A percentile compares a stretch with the other conserved stretches of the same genome.
phyloP scores from a whole-genome alignment of 2,113 vertebrate species.

The Zosterops borbonicus region DNA sequence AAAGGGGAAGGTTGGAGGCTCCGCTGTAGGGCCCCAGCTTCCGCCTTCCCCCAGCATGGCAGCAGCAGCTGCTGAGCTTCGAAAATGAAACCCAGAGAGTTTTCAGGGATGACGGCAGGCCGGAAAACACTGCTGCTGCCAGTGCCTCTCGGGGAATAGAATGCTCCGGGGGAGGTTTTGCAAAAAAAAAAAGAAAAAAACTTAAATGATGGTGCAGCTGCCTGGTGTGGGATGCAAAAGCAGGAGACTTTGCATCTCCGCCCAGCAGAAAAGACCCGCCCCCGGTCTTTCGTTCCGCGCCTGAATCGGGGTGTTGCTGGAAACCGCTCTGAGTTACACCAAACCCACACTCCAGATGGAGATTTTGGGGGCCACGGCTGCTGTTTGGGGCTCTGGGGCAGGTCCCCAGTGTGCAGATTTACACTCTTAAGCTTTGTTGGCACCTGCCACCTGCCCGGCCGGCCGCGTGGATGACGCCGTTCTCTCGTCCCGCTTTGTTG shows the following conservation, averaged over 20 bases:
- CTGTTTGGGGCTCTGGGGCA: fast-evolving
- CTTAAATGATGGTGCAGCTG: neutral
- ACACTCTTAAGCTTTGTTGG: fast-evolving
- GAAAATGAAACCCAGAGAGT: slow-evolving; percentile 23
- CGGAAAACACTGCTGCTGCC: neutral
- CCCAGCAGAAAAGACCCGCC: neutral
- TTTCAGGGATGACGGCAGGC: fast-evolving
- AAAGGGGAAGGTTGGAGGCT: neutral
- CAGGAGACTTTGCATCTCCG: neutral
- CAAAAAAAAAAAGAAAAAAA: neutral
- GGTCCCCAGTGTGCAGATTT: neutral
- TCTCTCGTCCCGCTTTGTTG: neutral
- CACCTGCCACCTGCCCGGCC: neutral
- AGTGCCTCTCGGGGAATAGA: fast-evolving
- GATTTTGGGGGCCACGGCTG: neutral
- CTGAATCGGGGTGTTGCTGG: fast-evolving
- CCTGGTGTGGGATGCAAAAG: neutral
- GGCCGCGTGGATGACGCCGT: neutral
- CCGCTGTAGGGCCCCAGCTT: neutral
- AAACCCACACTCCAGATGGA: neutral
- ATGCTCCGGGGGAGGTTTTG: neutral
- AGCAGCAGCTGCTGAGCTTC: neutral
- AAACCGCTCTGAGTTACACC: neutral
- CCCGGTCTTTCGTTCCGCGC: neutral
- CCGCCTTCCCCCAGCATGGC: neutral